Percentiles rank a stretch among this genome's conserved stretches.
These are phyloP conservation scores for Cantharis rufa DNA, from an alignment of 2,888 invertebrate genomes.

Conservation along the genomic window DNA sequence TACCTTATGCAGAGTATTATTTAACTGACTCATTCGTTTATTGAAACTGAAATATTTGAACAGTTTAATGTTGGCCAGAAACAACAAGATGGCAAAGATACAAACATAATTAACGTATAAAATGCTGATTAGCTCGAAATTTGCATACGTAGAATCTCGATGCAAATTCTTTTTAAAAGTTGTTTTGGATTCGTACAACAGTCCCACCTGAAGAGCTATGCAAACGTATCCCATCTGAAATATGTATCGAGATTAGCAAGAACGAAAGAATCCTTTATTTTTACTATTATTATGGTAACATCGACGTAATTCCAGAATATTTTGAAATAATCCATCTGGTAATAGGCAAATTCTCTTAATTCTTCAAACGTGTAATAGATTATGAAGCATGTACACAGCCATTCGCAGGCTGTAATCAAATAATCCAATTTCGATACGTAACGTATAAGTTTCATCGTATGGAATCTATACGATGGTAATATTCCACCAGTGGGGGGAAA, in stretches of 20 bases:
- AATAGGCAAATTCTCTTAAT: slow-evolving; percentile 57
- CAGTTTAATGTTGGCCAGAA: slow-evolving; percentile 73
- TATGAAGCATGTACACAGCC: slow-evolving; percentile 61
- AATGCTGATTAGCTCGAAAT: slow-evolving; percentile 65
- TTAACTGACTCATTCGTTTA: slow-evolving; percentile 74
- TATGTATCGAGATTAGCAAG: not conserved
- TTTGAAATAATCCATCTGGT: slow-evolving; percentile 60
- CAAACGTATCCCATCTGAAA: slow-evolving; percentile 21
- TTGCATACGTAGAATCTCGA: slow-evolving; percentile 54
- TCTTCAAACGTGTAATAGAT: slow-evolving; percentile 65
- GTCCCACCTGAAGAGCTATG: not conserved
- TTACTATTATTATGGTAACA: slow-evolving; percentile 60
- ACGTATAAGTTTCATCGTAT: slow-evolving; percentile 63
- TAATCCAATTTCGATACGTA: slow-evolving; percentile 60
- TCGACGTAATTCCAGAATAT: slow-evolving; percentile 70
- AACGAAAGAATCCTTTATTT: not conserved
- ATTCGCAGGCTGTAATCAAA: slow-evolving; percentile 60
- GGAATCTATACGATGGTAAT: slow-evolving; percentile 62
- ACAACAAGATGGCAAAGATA: slow-evolving; percentile 65
- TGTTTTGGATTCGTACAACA: not conserved
- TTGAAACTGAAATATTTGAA: slow-evolving; percentile 80
- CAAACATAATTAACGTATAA: slow-evolving; percentile 64
- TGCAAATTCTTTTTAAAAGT: not conserved
- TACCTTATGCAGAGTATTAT: slow-evolving; percentile 61
- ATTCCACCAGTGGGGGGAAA: slow-evolving; percentile 75